These are phyloP conservation scores for Acromyrmex echinatior DNA, from an alignment of 1,140 invertebrate genomes.

Conservation along the genomic window DNA sequence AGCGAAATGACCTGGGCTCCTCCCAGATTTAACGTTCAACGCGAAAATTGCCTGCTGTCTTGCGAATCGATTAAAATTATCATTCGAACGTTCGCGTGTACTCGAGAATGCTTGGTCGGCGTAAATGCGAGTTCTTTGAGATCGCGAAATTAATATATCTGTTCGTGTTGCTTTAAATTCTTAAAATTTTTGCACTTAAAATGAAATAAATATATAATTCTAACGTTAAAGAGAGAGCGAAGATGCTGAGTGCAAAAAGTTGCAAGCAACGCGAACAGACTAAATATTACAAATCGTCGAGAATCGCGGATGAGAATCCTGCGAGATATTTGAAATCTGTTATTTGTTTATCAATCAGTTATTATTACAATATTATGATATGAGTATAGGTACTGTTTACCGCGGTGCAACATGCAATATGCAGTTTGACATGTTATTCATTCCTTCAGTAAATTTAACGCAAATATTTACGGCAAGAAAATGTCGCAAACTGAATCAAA, in stretches of 20 bases:
- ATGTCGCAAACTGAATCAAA: constrained; percentile 25
- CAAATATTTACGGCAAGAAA: constrained; percentile 33
- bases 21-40: constrained; percentile 12
- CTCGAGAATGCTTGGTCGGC: neutral
- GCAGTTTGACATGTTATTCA: constrained; percentile 31
- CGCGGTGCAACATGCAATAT: neutral
- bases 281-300: neutral
- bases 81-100: neutral
- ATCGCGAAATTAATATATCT: neutral
- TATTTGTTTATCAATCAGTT: constrained; percentile 15
- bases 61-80: constrained; percentile 57
- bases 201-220: too few relatives aligned
- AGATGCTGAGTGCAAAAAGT: too few relatives aligned
- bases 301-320: neutral
- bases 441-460: constrained; percentile 23
- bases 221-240: too few relatives aligned
- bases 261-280: too few relatives aligned
- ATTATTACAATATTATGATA: constrained; percentile 11
- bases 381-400: neutral
- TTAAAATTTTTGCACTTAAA: too few relatives aligned
- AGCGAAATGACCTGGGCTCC: neutral
- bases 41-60: constrained; percentile 45
- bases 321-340: neutral
- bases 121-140: neutral
- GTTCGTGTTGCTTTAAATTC: too few relatives aligned